These are phyloP conservation scores for Rattus norvegicus DNA, from an alignment of 2,113 vertebrate species.

Conservation along the genomic window GRCr8 NC_086019.1:43717501-43718000, in stretches of 20 bases:
- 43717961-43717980: background rate
- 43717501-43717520: background rate
- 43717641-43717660: background rate
- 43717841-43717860: background rate
- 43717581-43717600: background rate
- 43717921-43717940: background rate
- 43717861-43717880: background rate
- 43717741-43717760: background rate
- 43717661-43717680: background rate
- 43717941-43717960: background rate
- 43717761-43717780: background rate
- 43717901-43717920: background rate
- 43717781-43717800: background rate
- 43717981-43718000: background rate
- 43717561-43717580: background rate
- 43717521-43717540: background rate
- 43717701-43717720: rapidly evolving
- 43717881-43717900: background rate
- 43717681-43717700: background rate
- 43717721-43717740: background rate
- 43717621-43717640: background rate
- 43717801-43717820: background rate
- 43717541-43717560: background rate
- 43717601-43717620: background rate
- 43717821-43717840: background rate